phyloP scores from a whole-genome alignment of 2,797 vertebrate genomes.

The Chrysolophus pictus region DNA sequence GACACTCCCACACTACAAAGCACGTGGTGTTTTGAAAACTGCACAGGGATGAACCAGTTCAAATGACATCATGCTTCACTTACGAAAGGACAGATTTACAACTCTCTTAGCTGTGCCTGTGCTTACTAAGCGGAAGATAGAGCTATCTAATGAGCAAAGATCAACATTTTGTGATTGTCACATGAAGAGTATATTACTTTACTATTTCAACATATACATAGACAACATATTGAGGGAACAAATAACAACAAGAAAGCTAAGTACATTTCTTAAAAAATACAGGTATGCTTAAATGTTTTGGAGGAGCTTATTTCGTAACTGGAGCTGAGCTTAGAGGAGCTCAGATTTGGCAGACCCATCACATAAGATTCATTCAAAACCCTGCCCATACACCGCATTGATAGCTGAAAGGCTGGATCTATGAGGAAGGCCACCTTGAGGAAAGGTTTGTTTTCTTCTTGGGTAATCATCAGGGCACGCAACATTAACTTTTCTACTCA shows the following conservation, averaged over 20 bases:
- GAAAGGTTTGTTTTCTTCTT: not conserved
- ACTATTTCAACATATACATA: not conserved
- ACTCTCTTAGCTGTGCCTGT: not conserved
- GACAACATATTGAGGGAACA: not conserved
- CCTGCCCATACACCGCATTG: not conserved
- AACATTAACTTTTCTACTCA: not conserved
- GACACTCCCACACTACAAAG: not conserved
- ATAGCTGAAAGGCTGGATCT: not conserved
- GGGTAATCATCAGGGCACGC: not conserved
- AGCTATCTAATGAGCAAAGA: not conserved
- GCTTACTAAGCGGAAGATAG: not conserved
- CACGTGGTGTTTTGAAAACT: not conserved
- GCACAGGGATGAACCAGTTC: not conserved
- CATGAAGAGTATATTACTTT: not conserved
- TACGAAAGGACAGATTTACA: not conserved
- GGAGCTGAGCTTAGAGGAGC: not conserved
- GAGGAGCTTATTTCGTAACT: not conserved
- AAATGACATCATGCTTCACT: conserved; percentile 9
- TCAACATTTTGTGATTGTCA: not conserved
- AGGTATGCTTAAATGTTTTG: not conserved
- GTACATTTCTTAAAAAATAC: not conserved
- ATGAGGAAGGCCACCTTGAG: not conserved
- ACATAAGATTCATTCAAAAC: not conserved
- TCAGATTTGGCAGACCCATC: not conserved
- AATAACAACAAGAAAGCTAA: not conserved